Base-by-base conservation (phyloP, 1,140 invertebrate genomes). In the Gryllus bimaculatus region DNA sequence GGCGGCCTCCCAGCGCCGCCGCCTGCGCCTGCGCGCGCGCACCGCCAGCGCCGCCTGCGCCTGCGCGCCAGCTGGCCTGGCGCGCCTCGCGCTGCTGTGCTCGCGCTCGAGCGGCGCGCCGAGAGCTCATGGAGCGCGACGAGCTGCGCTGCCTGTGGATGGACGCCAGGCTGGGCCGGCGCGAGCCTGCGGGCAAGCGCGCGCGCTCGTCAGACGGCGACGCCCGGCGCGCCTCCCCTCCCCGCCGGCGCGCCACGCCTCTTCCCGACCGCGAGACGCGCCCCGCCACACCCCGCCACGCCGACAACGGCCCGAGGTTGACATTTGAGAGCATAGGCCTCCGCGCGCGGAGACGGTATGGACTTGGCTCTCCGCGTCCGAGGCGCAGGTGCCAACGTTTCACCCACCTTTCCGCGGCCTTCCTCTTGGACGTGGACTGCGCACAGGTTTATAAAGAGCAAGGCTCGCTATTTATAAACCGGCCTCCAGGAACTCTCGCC, bases 131-230 rank as follows among this genome's bases (percentile, higher is more conserved):
- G 54, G 54, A 66, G 82, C 91, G 90, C 77, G 93, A 91, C 49
- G 93, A 95, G 66, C 91, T 93, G 90, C 90, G 82, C 91, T 92
- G 87, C 93, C n/a, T 94, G 84, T 94, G 93, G 81, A 94, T 88
- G 78, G 93, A 94, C 80, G 91, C 91, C 87, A 93, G 86, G 89
- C 92, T 94, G 86, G 93, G 92, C 87, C 92, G 90, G 88, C 93
- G 89, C 83, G 93, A 94, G 90, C 93, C 93, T 94, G 86, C 26
- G 73, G 78, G 76, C 8, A 6, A 77, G 13, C 10, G 75, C 75
- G 47, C 47, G 75, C 10, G 1, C 26, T 39, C 26, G 26, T 39
- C 26, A 39, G 26, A 1, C 26, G 26, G 26, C 1, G 26, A 39
- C 1, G 26, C 26, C 26, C 26, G 1, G 26, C 26, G 26, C 26